Evolutionary conservation across 2,888 invertebrate genomes (phyloP).

Genomic region (Stictocephala bisonia): DNA sequence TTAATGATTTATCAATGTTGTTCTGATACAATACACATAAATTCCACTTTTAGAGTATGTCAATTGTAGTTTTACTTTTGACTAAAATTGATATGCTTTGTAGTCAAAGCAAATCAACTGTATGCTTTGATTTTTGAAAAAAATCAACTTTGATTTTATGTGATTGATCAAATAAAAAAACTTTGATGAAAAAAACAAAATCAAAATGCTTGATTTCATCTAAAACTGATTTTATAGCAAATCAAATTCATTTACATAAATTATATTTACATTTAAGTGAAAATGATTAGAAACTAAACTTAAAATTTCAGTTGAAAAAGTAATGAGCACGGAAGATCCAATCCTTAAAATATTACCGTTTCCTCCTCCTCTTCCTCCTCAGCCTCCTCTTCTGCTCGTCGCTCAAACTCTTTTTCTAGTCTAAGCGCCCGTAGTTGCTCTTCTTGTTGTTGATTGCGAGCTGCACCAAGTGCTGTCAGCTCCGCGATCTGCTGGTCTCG

Average conservation of each 20-base stretch:
- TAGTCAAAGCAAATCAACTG: too few species aligned
- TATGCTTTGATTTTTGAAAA: too few species aligned
- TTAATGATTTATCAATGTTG: too few species aligned
- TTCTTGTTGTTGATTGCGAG: constrained; percentile 82
- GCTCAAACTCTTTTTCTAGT: constrained; percentile 94
- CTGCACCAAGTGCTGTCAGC: constrained; percentile 73
- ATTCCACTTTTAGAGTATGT: too few species aligned
- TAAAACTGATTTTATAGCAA: background rate
- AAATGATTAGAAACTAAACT: background rate
- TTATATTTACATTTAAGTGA: too few species aligned
- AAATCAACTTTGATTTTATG: too few species aligned
- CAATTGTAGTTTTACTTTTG: too few species aligned
- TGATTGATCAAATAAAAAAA: too few species aligned
- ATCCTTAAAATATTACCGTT: too few species aligned
- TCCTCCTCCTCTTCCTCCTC: constrained; percentile 78
- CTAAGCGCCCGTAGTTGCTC: constrained; percentile 90
- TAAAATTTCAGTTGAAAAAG: background rate
- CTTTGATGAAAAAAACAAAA: too few species aligned
- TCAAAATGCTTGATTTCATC: background rate
- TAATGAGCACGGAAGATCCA: background rate
- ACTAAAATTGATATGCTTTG: too few species aligned
- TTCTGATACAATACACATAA: too few species aligned
- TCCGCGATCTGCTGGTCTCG: constrained; percentile 90
- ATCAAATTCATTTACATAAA: background rate
- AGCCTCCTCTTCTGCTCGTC: constrained; percentile 85